Evolutionary conservation across 1,140 invertebrate species (phyloP).

Genomic region (Apis laboriosa): DNA sequence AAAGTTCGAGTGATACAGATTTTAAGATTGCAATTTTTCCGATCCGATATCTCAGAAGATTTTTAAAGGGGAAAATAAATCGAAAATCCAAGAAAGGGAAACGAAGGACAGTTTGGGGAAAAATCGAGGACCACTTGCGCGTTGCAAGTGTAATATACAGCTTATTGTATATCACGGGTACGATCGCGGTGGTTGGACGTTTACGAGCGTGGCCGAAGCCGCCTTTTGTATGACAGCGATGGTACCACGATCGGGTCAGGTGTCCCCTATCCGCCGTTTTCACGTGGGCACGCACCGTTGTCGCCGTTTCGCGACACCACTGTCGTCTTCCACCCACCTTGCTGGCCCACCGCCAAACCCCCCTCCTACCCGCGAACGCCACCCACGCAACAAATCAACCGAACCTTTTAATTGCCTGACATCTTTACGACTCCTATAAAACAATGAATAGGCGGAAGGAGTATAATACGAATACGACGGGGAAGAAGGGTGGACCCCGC

Average conservation of each 20-base stretch:
- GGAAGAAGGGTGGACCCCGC: slow-evolving; percentile 9
- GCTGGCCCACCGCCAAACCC: neutral
- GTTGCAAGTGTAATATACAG: slow-evolving; percentile 70
- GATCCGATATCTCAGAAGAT: neutral
- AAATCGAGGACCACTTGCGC: slow-evolving; percentile 44
- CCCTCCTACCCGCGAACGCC: neutral
- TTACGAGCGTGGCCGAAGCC: slow-evolving; percentile 61
- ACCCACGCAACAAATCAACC: slow-evolving; percentile 68
- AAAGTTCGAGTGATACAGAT: neutral
- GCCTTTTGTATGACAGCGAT: slow-evolving; percentile 59
- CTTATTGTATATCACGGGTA: slow-evolving; percentile 67
- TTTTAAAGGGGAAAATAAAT: too few species aligned
- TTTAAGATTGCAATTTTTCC: neutral
- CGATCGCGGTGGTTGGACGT: slow-evolving; percentile 48
- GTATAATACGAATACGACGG: slow-evolving; percentile 38
- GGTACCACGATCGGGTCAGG: slow-evolving; percentile 58
- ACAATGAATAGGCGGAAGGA: slow-evolving; percentile 68
- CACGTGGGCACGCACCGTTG: slow-evolving; percentile 44
- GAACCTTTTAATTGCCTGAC: slow-evolving; percentile 71
- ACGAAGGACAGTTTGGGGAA: slow-evolving; percentile 31
- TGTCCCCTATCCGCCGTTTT: slow-evolving; percentile 45
- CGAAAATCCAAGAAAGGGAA: neutral
- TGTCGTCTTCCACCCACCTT: slow-evolving; percentile 41
- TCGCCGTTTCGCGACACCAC: slow-evolving; percentile 21
- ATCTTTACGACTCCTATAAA: slow-evolving; percentile 71